phyloP scores from a whole-genome alignment of 2,113 vertebrate genomes.

The Picathartes gymnocephalus region DNA sequence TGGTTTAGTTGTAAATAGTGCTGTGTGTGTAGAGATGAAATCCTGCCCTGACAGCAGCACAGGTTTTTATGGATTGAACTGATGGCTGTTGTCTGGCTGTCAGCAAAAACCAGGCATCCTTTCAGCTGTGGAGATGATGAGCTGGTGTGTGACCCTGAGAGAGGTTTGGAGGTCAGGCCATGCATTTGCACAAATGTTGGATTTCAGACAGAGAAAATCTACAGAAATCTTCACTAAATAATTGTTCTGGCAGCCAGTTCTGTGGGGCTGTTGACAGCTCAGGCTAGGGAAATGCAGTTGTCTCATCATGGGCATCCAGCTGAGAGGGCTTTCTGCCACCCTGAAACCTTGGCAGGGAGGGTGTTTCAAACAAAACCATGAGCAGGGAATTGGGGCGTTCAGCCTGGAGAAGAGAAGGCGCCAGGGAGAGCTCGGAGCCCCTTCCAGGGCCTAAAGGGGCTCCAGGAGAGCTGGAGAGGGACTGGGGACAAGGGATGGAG shows the following conservation, averaged over 20 bases:
- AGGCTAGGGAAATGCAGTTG: neutral
- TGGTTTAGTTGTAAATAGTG: neutral
- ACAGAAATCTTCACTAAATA: neutral
- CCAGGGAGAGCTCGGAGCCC: neutral
- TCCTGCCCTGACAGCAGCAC: neutral
- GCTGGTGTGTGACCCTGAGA: neutral
- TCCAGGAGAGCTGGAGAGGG: neutral
- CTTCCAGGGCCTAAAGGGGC: neutral
- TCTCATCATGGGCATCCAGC: neutral
- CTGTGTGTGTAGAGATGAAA: neutral
- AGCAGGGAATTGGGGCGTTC: neutral
- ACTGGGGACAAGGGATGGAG: rapidly evolving
- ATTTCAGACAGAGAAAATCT: neutral
- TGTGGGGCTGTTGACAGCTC: neutral
- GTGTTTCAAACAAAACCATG: neutral
- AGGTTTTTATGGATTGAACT: neutral
- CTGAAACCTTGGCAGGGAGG: neutral
- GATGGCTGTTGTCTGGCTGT: neutral
- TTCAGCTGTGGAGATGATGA: neutral
- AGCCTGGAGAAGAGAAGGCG: neutral
- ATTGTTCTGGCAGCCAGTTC: neutral
- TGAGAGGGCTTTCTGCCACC: neutral
- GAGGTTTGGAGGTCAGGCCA: neutral
- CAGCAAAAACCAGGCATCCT: neutral
- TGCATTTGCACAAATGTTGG: neutral